phyloP scores from a whole-genome alignment of 2,113 vertebrate species.

The Drymodes brunneopygia region DNA sequence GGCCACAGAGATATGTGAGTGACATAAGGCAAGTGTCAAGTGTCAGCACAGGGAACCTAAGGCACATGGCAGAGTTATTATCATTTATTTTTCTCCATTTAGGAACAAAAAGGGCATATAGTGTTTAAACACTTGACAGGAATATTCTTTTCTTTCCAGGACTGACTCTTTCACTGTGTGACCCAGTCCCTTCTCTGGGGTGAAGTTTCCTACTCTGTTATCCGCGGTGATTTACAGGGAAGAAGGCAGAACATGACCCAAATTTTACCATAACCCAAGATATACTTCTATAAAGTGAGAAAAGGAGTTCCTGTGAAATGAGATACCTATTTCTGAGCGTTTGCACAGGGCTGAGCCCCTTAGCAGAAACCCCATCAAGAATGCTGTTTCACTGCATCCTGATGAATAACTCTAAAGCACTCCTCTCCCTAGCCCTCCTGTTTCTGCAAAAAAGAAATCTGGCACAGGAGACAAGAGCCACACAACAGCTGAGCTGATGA shows the following conservation, averaged over 20 bases:
- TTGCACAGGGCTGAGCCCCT: not conserved
- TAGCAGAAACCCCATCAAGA: not conserved
- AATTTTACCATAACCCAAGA: not conserved
- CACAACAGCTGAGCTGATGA: not conserved
- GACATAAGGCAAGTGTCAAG: not conserved
- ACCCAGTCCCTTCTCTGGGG: not conserved
- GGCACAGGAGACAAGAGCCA: not conserved
- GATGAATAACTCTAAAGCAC: not conserved
- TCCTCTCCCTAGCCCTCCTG: not conserved
- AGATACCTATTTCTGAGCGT: not conserved
- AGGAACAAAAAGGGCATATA: not conserved
- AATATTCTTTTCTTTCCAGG: not conserved
- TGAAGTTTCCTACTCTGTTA: not conserved
- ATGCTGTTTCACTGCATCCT: not conserved
- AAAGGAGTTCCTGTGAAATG: not conserved
- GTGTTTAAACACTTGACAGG: not conserved
- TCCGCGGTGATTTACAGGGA: not conserved
- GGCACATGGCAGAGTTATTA: not conserved
- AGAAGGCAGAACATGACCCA: accelerated
- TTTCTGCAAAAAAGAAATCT: not conserved
- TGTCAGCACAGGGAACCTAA: not conserved
- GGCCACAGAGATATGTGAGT: not conserved
- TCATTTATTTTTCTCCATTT: not conserved
- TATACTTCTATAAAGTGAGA: not conserved
- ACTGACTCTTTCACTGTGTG: not conserved